phyloP scores from a whole-genome alignment of 2,113 vertebrate genomes.

The Podilymbus podiceps region DNA sequence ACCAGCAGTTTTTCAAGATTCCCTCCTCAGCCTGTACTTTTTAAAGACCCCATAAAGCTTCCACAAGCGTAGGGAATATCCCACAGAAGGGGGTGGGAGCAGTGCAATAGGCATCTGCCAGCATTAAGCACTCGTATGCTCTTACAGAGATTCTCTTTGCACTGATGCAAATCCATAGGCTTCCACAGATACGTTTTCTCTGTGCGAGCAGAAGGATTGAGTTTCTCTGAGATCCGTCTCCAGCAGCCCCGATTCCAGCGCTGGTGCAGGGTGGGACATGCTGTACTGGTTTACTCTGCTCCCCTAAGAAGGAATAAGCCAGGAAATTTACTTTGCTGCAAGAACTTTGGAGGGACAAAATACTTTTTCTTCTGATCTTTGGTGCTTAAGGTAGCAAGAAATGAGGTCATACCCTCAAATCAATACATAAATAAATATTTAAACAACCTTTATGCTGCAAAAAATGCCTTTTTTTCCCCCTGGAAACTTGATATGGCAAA shows the following conservation, averaged over 20 bases:
- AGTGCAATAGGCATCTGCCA: background rate
- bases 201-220: background rate
- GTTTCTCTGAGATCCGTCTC: background rate
- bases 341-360: background rate
- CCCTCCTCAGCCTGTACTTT: background rate
- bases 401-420: background rate
- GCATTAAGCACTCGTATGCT: background rate
- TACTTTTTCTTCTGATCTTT: background rate
- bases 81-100: background rate
- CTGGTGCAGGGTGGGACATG: background rate
- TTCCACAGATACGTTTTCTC: background rate
- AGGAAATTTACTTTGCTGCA: background rate
- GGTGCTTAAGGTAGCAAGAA: background rate
- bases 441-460: background rate
- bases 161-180: background rate
- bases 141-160: background rate
- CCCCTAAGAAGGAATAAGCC: background rate
- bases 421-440: background rate
- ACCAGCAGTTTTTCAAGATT: background rate
- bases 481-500: background rate
- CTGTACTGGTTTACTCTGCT: too few relatives aligned
- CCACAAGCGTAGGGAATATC: background rate
- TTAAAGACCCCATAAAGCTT: background rate
- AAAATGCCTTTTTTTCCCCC: background rate
- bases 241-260: background rate